These are phyloP conservation scores for Stomorhina lunata DNA, from an alignment of 2,888 invertebrate species.

Conservation along the genomic window DNA sequence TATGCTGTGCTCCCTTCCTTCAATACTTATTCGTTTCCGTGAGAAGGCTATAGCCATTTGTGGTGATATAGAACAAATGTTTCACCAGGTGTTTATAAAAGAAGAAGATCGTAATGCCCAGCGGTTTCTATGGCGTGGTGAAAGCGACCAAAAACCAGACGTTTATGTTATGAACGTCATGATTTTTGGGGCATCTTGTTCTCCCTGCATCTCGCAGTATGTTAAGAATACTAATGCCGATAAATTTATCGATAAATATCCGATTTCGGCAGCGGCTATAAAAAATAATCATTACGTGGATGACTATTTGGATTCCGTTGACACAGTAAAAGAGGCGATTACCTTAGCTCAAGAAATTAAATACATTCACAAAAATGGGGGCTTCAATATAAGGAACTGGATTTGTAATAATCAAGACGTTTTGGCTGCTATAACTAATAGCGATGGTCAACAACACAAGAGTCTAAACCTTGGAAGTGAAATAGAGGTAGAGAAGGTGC, in stretches of 20 bases:
- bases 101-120: conserved; percentile 43
- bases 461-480: conserved; percentile 24
- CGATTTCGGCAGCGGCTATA: conserved; percentile 11
- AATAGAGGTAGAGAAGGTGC: conserved; percentile 6
- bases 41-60: conserved; percentile 30
- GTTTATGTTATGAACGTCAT: conserved; percentile 22
- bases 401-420: conserved; percentile 10
- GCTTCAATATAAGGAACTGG: conserved; percentile 37
- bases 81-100: conserved; percentile 43
- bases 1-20: conserved; percentile 24
- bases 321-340: conserved; percentile 32
- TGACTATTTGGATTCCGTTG: conserved; percentile 38
- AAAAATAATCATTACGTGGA: conserved; percentile 43
- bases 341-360: conserved; percentile 14
- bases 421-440: conserved; percentile 1
- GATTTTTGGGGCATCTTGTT: conserved; percentile 29
- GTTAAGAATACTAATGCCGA: conserved; percentile 35
- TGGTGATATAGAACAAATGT: conserved; percentile 55
- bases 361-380: conserved; percentile 22
- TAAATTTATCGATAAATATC: conserved; percentile 7
- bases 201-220: conserved; percentile 15
- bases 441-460: background rate
- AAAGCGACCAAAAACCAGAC: background rate
- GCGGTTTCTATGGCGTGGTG: conserved; percentile 44
- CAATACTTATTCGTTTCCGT: conserved; percentile 3